These are phyloP conservation scores for Ceryle rudis DNA, from an alignment of 2,797 vertebrate genomes.

Conservation along the genomic window DNA sequence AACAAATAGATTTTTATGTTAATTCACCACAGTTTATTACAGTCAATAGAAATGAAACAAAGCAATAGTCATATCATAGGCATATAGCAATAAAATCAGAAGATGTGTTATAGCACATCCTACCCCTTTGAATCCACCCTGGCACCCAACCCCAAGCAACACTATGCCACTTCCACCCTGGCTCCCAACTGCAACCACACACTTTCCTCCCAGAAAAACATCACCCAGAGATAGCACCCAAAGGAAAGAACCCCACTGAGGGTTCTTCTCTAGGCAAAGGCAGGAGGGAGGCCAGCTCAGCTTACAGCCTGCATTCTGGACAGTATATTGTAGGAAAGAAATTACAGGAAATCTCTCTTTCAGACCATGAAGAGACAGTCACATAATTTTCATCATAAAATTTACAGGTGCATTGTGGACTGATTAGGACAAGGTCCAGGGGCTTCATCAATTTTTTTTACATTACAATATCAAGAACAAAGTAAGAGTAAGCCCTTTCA, in stretches of 20 bases:
- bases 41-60: neutral
- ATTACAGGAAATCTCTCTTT: neutral
- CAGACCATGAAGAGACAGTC: neutral
- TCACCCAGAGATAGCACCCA: neutral
- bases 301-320: neutral
- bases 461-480: neutral
- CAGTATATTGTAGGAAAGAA: neutral
- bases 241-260: neutral
- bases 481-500: neutral
- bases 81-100: neutral
- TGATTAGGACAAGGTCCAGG: neutral
- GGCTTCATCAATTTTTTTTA: neutral
- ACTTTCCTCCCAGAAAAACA: neutral
- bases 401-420: neutral
- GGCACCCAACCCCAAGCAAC: accelerated
- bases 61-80: neutral
- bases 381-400: neutral
- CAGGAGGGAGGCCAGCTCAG: neutral
- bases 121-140: neutral
- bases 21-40: conserved; percentile 9
- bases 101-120: neutral
- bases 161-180: accelerated
- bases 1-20: neutral
- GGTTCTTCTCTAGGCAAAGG: neutral
- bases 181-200: neutral